phyloP scores from a whole-genome alignment of 2,113 vertebrate genomes.

The Vombatus ursinus region DNA sequence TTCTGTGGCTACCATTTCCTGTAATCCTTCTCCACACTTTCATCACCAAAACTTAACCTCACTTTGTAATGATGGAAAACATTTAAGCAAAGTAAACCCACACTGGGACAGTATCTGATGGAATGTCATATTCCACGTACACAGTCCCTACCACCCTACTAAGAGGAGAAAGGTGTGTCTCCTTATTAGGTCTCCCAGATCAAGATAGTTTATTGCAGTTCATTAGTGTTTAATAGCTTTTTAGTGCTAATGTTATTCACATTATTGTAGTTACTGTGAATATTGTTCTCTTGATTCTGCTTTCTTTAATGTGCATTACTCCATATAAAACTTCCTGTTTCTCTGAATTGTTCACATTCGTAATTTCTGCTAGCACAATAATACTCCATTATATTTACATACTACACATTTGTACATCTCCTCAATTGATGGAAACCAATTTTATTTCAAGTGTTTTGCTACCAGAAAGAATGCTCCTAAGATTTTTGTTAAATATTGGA shows the following conservation, averaged over 20 bases:
- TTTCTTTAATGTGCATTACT: not conserved
- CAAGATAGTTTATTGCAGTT: not conserved
- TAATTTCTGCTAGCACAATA: not conserved
- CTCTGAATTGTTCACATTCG: not conserved
- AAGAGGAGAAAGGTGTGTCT: not conserved
- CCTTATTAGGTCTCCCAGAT: not conserved
- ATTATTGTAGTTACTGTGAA: not conserved
- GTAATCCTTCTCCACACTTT: not conserved
- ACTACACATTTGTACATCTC: not conserved
- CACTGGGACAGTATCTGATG: not conserved
- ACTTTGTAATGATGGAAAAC: not conserved
- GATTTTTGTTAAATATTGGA: too few species aligned
- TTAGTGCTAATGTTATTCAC: not conserved
- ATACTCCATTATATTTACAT: not conserved
- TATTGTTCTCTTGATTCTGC: not conserved
- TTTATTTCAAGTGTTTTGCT: not conserved
- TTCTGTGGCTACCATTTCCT: not conserved
- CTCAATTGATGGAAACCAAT: not conserved
- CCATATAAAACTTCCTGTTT: not conserved
- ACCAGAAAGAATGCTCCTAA: not conserved
- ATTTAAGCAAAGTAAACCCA: not conserved
- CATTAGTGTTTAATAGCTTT: not conserved
- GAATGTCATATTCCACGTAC: not conserved
- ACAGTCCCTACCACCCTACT: not conserved
- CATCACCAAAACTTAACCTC: not conserved